Base-by-base conservation (phyloP, 2,797 vertebrate genomes). In the Salarias fasciatus region DNA sequence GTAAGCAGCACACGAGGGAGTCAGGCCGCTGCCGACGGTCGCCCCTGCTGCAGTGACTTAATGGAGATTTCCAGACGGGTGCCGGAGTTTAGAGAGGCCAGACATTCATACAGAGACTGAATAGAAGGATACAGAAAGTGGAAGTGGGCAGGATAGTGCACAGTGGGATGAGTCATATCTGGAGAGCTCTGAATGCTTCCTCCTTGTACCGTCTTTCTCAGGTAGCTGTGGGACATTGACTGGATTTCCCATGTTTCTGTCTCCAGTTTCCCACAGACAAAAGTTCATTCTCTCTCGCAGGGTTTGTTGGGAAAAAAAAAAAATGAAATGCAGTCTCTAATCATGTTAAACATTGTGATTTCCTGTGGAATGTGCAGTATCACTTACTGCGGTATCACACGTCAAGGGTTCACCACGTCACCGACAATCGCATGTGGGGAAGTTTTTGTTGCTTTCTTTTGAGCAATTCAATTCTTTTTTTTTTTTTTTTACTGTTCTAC, bases 91-190 rank as follows among this genome's bases (percentile, higher is more conserved):
- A 43, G 64, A 12, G 43, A 64, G 72, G 70, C 68, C 63, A 59
- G 63, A 72, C 37, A 41, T 71, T 52, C 31, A 50, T 50, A 66
- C 72, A 77, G 75, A 69, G 74, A 48, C 44, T 28, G 50, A 66
- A 59, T 37, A 72, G 67, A 66, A 31, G 44, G 69, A 77, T 44
- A 53, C n/a, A 53, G 57, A 52, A 61, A 12, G 66, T 69, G 58
- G 59, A 64, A 42, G 57, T 63, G 24, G 56, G 43, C 30, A 44
- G 66, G 36, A 70, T 58, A 65, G 71, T 65, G 63, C 65, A 71
- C 56, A 48, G 50, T 30, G 41, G 52, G 66, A 79, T 80, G 80
- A 87, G 77, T 85, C 82, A 82, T 76, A 69, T 79, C 81, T 83
- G 68, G 75, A 82, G 57, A 49, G 67, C 65, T 65, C 40, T 74